These are phyloP conservation scores for Drosophila micromelanica DNA, from an alignment of 1,140 invertebrate species.

Conservation along the genomic window DNA sequence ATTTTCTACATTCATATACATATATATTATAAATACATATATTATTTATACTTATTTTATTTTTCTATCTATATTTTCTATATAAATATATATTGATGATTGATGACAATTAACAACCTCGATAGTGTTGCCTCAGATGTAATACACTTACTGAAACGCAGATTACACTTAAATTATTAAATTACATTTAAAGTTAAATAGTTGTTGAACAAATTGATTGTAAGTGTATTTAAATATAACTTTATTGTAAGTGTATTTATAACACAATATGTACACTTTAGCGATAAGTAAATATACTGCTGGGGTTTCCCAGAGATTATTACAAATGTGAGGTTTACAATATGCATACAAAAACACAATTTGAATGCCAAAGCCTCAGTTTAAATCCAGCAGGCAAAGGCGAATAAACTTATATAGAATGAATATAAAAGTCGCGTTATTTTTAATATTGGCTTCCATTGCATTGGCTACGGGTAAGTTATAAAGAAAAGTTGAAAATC, in stretches of 20 bases:
- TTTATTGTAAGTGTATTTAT: background rate
- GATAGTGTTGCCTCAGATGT: no score
- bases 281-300: conserved; percentile 4
- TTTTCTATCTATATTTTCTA: no score
- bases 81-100: background rate
- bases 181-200: background rate
- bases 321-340: background rate
- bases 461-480: conserved; percentile 34
- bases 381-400: conserved; percentile 1
- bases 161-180: background rate
- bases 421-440: conserved; percentile 22
- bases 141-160: no score
- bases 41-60: no score
- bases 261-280: background rate
- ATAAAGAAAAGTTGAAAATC: no score
- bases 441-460: conserved; percentile 9
- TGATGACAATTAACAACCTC: background rate
- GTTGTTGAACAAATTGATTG: no score
- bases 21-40: no score
- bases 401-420: conserved; percentile 14
- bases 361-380: conserved; percentile 8
- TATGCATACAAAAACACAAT: conserved; percentile 6
- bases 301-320: conserved; percentile 13
- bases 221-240: background rate
- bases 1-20: no score